Percentiles rank a stretch among this genome's conserved stretches.
phyloP scores from a whole-genome alignment of 2,113 vertebrate genomes.

The Erpornis zantholeuca region DNA sequence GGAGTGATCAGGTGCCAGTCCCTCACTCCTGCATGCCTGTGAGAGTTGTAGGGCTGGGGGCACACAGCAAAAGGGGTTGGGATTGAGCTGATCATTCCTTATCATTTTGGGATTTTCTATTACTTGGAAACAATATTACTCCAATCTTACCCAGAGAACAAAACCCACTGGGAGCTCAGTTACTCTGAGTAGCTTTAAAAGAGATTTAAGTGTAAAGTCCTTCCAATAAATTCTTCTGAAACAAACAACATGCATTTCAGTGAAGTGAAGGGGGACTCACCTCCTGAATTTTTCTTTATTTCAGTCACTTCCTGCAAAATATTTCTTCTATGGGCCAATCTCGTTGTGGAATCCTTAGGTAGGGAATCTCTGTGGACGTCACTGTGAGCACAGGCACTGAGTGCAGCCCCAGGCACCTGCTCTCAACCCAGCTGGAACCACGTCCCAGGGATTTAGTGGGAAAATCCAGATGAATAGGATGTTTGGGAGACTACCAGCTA shows the following conservation, averaged over 20 bases:
- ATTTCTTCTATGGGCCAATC: background rate
- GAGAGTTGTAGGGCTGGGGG: background rate
- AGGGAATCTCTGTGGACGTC: background rate
- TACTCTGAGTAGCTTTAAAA: background rate
- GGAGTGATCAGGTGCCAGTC: background rate
- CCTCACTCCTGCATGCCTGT: background rate
- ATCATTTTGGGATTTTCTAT: background rate
- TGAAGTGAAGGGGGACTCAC: background rate
- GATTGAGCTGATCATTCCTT: background rate
- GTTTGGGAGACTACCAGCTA: background rate
- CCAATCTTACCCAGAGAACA: background rate
- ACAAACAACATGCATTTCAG: background rate
- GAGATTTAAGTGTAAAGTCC: background rate
- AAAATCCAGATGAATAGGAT: background rate
- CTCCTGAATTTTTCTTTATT: background rate
- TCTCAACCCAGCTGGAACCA: background rate
- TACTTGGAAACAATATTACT: background rate
- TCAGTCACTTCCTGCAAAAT: background rate
- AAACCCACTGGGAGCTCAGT: accelerated
- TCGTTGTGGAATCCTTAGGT: background rate
- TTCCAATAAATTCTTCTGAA: background rate
- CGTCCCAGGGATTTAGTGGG: background rate
- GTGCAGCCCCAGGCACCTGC: background rate
- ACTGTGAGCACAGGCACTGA: background rate
- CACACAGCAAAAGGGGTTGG: background rate